Evolutionary conservation across 1,140 invertebrate genomes (phyloP).

Genomic region (Drosophila sp.): DNA sequence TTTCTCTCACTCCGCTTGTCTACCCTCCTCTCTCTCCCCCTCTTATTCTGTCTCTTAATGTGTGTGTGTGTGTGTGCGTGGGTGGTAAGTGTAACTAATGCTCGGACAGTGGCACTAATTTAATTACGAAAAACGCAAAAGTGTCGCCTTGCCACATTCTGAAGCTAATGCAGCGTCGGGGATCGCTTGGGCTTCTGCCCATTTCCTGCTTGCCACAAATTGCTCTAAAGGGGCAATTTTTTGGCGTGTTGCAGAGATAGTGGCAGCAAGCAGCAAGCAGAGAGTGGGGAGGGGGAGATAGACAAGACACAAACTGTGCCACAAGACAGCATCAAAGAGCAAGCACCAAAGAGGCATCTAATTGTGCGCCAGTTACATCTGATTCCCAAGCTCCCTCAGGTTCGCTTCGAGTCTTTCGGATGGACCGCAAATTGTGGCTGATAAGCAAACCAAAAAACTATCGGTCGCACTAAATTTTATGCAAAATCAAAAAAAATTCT

Average conservation of each 20-base stretch:
- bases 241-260: constrained; percentile 42
- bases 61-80: constrained; percentile 12
- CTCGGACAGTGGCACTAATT: constrained; percentile 79
- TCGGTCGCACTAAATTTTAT: background rate
- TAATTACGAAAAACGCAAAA: constrained; percentile 83
- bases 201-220: constrained; percentile 82
- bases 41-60: background rate
- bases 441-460: background rate
- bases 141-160: constrained; percentile 76
- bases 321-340: constrained; percentile 29
- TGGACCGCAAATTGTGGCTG: background rate
- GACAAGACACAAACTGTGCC: constrained; percentile 26
- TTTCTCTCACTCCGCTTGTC: background rate
- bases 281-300: no score
- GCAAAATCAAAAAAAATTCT: no score
- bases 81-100: constrained; percentile 76
- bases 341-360: constrained; percentile 17
- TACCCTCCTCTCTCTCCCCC: background rate
- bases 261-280: background rate
- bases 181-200: constrained; percentile 42
- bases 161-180: constrained; percentile 65
- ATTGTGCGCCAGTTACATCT: constrained; percentile 15
- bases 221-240: constrained; percentile 69
- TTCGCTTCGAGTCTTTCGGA: background rate
- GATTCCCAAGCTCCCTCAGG: constrained; percentile 5